A percentile compares a stretch with the other conserved stretches of the same genome.
phyloP scores from a whole-genome alignment of 1,140 invertebrate genomes.

The Diachasmimorpha longicaudata region DNA sequence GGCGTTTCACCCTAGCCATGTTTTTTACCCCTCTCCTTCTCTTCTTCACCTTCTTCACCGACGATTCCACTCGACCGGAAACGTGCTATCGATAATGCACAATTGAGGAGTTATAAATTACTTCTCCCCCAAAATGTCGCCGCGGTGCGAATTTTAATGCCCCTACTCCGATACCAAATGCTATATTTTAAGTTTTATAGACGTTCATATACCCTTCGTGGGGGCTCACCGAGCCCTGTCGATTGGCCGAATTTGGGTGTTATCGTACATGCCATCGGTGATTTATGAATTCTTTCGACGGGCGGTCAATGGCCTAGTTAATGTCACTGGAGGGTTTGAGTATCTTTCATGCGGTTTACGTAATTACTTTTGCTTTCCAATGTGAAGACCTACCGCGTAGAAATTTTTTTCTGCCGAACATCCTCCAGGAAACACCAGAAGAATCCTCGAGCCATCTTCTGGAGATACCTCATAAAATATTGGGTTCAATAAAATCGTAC shows the following conservation, averaged over 20 bases:
- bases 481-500: no score
- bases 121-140: conserved; percentile 19
- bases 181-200: conserved; percentile 6
- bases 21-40: neutral
- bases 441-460: no score
- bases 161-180: neutral
- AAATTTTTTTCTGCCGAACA: no score
- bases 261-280: neutral
- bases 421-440: no score
- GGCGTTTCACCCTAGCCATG: neutral
- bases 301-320: no score
- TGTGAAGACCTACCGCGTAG: no score
- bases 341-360: no score
- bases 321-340: no score
- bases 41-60: neutral
- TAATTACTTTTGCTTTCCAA: no score
- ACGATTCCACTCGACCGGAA: neutral
- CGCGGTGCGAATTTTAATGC: conserved; percentile 29
- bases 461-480: no score
- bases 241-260: neutral
- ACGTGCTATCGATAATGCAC: conserved; percentile 14
- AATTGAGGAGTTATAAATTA: conserved; percentile 22
- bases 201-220: neutral
- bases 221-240: neutral
- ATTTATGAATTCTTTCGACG: neutral